These are phyloP conservation scores for Rhinoderma darwinii DNA, from an alignment of 2,113 vertebrate species.

Conservation along the genomic window DNA sequence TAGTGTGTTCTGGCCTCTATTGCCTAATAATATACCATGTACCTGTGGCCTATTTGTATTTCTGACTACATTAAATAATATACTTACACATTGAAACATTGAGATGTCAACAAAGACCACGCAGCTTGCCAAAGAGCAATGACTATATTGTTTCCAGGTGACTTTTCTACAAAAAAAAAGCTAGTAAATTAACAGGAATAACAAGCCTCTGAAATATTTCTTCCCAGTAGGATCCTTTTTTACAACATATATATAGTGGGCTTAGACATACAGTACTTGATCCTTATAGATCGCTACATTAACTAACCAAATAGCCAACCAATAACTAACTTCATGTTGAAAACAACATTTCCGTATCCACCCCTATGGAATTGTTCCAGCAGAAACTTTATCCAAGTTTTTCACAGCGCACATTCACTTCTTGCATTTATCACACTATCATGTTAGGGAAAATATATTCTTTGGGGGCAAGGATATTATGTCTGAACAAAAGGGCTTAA, in stretches of 20 bases:
- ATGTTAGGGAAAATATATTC: constrained; percentile 70
- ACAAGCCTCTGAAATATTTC: constrained; percentile 4
- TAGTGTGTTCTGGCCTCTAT: background rate
- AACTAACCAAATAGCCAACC: constrained; percentile 57
- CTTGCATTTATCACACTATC: constrained; percentile 65
- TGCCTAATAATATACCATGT: background rate
- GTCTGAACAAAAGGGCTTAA: constrained; percentile 66
- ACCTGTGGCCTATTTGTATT: background rate
- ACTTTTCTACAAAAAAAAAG: constrained; percentile 6
- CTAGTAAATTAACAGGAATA: constrained; percentile 21
- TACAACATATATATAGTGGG: constrained; percentile 1
- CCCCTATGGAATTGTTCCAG: constrained; percentile 58
- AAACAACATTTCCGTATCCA: constrained; percentile 61
- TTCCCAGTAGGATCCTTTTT: constrained; percentile 30
- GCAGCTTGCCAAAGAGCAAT: background rate
- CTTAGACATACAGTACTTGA: constrained; percentile 8
- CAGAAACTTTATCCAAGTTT: constrained; percentile 64
- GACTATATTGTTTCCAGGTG: constrained; percentile 44
- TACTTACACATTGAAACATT: background rate
- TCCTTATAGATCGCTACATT: constrained; percentile 36
- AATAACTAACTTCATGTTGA: constrained; percentile 63
- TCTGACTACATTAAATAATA: background rate
- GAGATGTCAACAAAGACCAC: constrained; percentile 2
- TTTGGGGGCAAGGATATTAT: constrained; percentile 67
- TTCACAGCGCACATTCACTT: constrained; percentile 59